Conservation (phyloP, 1,140 invertebrate species). For the Psilanteris sp. region DNA sequence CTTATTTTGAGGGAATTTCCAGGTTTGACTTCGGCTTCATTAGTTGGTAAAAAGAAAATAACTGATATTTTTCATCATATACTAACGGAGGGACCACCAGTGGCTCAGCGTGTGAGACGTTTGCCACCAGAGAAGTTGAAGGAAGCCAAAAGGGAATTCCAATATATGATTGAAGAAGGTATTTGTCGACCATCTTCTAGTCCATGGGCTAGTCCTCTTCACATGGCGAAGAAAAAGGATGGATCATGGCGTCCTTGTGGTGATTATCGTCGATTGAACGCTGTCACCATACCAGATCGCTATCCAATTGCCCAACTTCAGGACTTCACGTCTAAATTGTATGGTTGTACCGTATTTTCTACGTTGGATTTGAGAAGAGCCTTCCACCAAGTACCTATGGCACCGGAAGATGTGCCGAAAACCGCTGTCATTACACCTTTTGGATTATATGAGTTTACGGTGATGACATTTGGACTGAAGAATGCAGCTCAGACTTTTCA, state of each 20-base stretch:
- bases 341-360: not conserved
- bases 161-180: not conserved
- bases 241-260: not conserved
- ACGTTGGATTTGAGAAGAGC: not conserved
- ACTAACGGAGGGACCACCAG: not conserved
- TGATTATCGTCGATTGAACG: not conserved
- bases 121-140: not conserved
- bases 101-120: not conserved
- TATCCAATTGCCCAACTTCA: not conserved
- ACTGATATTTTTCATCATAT: not conserved
- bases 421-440: not conserved
- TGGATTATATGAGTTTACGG: not conserved
- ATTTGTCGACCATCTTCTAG: not conserved
- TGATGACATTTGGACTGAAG: not conserved
- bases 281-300: not conserved
- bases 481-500: not conserved
- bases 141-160: not conserved
- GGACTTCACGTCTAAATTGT: not conserved
- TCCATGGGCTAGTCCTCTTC: not conserved
- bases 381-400: not conserved
- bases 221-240: not conserved
- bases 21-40: too few species aligned
- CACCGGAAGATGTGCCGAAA: not conserved
- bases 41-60: too few species aligned
- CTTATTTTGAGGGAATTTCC: too few species aligned